Base-by-base conservation (phyloP, 2,797 vertebrate species). In the Fundulus diaphanus region DNA sequence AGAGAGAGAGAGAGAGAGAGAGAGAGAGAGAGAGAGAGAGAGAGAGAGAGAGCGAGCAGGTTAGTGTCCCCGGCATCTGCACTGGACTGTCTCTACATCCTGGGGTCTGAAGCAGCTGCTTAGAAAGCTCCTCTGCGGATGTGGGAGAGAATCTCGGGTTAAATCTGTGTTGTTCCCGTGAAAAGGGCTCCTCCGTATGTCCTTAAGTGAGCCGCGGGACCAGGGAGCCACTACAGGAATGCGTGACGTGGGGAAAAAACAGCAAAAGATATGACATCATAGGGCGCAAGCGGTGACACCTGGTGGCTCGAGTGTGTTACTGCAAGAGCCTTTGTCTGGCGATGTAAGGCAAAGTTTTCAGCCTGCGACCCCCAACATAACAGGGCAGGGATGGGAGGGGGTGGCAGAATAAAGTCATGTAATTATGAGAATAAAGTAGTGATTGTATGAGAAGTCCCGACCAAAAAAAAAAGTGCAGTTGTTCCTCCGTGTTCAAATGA, bases 241-340 rank as follows among this genome's bases (percentile, higher is more conserved):
- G 79, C 74, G 79, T 85, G 61, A 82, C 79, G 70, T 31, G 78
- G 70, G 88, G 80, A 70, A n/a, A 88, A 82, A 82, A 85, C 79
- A 88, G 74, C 76, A 72, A 49, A 74, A 82, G 35, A 83, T 31
- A 89, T 92, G 90, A 93, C 91, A 91, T 93, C 90, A 92, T 93
- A 65, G 85, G 68, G 1, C 81, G 63, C 82, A n/a, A 88, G 87
- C 86, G 79, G 46, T 76, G 94, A 89, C 94, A 92, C 86, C 93
- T 90, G 80, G 83, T 82, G 94, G 86, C 77, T 1, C 11, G 0
- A 27, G 15, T 22, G 9, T 68, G 83, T 71, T 51, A 88, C 85
- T 91, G 81, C 92, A 88, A 68, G 0, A 0, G 22, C 73, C 82
- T 91, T 92, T 92, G 85, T 93, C 66, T 68, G 35, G 24, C 13